These are phyloP conservation scores for Astyanax mexicanus DNA, from an alignment of 2,797 vertebrate genomes.

Conservation along the genomic window DNA sequence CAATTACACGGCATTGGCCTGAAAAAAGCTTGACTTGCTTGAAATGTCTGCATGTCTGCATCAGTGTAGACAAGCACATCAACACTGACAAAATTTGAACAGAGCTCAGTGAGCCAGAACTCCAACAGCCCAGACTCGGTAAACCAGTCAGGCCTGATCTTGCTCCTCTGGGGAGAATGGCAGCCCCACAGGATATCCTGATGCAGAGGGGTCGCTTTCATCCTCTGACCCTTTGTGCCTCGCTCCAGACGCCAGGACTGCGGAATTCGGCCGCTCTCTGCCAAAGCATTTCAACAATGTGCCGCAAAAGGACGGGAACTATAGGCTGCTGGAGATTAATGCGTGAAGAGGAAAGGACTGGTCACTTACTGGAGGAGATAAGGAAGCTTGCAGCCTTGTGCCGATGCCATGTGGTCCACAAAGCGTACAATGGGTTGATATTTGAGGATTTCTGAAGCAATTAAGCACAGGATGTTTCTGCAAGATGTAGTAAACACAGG, in stretches of 20 bases:
- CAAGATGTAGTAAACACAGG: constrained; percentile 7
- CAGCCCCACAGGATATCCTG: constrained; percentile 71
- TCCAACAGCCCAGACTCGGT: constrained; percentile 28
- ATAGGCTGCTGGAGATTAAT: background rate
- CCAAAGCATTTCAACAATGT: constrained; percentile 30
- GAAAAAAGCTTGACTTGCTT: background rate
- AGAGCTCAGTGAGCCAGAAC: constrained; percentile 9
- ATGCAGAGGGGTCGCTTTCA: constrained; percentile 58
- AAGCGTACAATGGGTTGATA: constrained; percentile 28
- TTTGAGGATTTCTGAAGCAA: constrained; percentile 26
- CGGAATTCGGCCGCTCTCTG: constrained; percentile 21
- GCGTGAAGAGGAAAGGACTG: constrained; percentile 33
- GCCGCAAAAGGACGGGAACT: constrained; percentile 32
- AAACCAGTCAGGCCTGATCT: constrained; percentile 45
- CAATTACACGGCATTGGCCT: background rate
- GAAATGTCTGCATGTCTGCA: background rate
- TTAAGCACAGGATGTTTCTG: constrained; percentile 33
- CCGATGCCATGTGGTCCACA: constrained; percentile 23
- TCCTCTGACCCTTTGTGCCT: constrained; percentile 16
- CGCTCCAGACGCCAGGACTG: constrained; percentile 12
- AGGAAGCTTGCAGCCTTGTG: constrained; percentile 31
- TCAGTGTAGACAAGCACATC: background rate
- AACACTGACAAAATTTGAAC: background rate
- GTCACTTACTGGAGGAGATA: constrained; percentile 29
- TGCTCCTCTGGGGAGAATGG: constrained; percentile 59